These are phyloP conservation scores for Gopherus flavomarginatus DNA, from an alignment of 2,113 vertebrate species.

Conservation along the genomic window DNA sequence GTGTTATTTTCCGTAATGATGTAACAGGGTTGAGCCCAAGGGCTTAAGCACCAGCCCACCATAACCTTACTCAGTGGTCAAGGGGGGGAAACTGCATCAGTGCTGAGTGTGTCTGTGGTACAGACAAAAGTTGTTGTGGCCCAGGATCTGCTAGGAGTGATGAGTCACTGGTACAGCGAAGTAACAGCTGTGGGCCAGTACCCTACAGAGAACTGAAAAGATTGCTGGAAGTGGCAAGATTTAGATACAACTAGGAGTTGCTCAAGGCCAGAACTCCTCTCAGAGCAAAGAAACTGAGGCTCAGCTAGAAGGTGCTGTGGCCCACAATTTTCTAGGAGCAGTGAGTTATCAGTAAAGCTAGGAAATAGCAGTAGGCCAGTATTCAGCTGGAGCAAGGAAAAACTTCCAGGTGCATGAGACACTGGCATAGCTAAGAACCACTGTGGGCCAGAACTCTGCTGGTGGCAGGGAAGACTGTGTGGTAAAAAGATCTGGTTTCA, in stretches of 20 bases:
- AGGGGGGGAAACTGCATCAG: not conserved
- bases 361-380: not conserved
- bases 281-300: not conserved
- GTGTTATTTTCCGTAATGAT: not conserved
- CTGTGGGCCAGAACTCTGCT: not conserved
- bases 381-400: not conserved
- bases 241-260: not conserved
- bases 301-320: not conserved
- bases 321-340: not conserved
- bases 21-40: not conserved
- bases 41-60: not conserved
- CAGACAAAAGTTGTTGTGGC: no score
- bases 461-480: not conserved
- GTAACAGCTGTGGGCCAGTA: not conserved
- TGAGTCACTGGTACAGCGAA: not conserved
- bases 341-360: not conserved
- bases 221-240: not conserved
- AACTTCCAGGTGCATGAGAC: not conserved
- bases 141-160: not conserved
- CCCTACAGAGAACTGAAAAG: not conserved
- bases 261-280: not conserved
- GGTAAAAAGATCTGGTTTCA: no score
- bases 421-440: not conserved
- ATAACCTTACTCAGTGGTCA: not conserved
- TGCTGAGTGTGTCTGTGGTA: not conserved